A percentile compares a stretch with the other conserved stretches of the same genome.
These are phyloP conservation scores for Picathartes gymnocephalus DNA, from an alignment of 2,113 vertebrate species.

Conservation along the genomic window DNA sequence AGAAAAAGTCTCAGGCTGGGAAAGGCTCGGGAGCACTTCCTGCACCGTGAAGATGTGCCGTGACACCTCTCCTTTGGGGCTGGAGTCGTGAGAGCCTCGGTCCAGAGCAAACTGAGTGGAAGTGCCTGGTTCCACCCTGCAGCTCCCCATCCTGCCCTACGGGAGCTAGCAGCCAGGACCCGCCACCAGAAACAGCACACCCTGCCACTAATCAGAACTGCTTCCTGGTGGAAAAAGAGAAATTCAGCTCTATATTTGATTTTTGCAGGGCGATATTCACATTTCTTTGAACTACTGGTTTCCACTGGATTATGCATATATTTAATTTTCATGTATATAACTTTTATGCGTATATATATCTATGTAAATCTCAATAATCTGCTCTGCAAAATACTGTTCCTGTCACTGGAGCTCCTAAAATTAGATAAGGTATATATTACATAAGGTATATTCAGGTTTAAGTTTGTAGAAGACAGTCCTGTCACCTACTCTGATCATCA, in stretches of 20 bases:
- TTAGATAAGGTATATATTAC: no score
- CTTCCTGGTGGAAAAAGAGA: neutral
- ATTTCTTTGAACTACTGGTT: neutral
- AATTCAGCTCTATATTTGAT: neutral
- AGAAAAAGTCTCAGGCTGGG: neutral
- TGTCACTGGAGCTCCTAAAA: constrained; percentile 16
- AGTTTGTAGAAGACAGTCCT: constrained; percentile 1
- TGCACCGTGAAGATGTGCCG: neutral
- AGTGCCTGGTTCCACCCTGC: neutral
- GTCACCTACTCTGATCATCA: constrained; percentile 46
- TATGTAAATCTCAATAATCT: neutral
- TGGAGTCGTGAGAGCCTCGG: neutral
- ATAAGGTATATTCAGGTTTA: constrained; percentile 4
- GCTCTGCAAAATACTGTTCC: neutral
- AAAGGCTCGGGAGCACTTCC: neutral
- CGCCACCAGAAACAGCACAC: neutral
- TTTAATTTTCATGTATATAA: neutral
- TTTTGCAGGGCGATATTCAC: neutral
- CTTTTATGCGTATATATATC: neutral
- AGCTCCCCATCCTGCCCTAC: neutral
- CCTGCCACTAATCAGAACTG: neutral
- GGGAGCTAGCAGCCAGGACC: neutral
- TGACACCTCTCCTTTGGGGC: neutral
- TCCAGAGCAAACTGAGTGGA: neutral
- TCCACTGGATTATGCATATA: neutral